Percentiles rank a stretch among this genome's conserved stretches.
Conservation (phyloP, 1,140 invertebrate genomes). For the Drosophila nebulosa region DNA sequence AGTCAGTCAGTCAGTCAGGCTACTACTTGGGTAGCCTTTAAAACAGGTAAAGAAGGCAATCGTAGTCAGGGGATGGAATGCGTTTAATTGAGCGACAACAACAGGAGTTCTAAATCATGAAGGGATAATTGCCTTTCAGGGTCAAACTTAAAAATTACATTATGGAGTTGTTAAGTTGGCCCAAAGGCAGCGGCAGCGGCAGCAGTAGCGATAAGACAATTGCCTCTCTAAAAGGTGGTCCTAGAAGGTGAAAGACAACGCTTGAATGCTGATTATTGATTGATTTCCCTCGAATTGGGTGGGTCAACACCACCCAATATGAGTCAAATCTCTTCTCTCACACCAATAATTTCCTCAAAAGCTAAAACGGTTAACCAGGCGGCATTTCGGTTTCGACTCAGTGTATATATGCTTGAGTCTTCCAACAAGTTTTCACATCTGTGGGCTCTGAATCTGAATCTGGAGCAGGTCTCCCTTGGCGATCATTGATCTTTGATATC, state of each 20-base stretch:
- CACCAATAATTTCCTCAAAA: no score
- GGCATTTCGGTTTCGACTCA: no score
- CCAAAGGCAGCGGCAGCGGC: not conserved
- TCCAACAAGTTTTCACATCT: not conserved
- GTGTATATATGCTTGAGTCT: not conserved
- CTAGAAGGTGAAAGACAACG: not conserved
- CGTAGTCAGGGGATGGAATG: conserved; percentile 14
- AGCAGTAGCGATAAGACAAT: conserved; percentile 37
- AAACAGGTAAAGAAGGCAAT: conserved; percentile 52
- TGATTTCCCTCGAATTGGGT: no score
- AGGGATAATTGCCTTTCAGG: conserved; percentile 68
- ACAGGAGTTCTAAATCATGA: conserved; percentile 18
- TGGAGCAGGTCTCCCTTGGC: conserved; percentile 26
- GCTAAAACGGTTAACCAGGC: no score
- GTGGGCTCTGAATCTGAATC: not conserved
- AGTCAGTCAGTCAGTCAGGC: no score
- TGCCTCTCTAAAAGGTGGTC: conserved; percentile 31
- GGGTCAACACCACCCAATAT: no score
- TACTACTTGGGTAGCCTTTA: conserved; percentile 43
- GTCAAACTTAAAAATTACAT: conserved; percentile 45
- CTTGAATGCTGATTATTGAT: not conserved
- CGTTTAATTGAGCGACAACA: conserved; percentile 61
- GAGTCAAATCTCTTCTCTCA: no score
- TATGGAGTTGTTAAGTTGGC: conserved; percentile 38
- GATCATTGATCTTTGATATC: conserved; percentile 69